These are phyloP conservation scores for Lipophrys pholis DNA, from an alignment of 2,113 vertebrate genomes.

Conservation along the genomic window DNA sequence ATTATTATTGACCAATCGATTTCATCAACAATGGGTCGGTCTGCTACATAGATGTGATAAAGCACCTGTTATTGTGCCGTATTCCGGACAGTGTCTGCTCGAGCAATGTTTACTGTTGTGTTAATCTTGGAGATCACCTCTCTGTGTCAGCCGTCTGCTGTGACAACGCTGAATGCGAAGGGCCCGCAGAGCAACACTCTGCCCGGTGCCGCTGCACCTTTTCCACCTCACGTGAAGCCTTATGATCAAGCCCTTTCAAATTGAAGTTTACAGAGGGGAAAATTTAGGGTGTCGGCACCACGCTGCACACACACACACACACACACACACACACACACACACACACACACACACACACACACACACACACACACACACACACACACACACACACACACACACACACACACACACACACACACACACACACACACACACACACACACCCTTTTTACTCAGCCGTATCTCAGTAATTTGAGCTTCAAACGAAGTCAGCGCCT, in stretches of 20 bases:
- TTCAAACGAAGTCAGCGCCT: slow-evolving; percentile 1
- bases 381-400: neutral
- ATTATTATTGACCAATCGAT: neutral
- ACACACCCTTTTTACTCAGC: slow-evolving; percentile 10
- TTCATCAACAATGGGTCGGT: neutral
- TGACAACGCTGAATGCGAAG: neutral
- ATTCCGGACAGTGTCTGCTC: neutral
- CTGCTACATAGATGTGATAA: neutral
- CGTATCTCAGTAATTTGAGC: slow-evolving; percentile 7
- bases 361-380: neutral
- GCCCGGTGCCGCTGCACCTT: neutral
- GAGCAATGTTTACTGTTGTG: neutral
- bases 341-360: slow-evolving; percentile 8
- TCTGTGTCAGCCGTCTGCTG: neutral
- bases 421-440: slow-evolving; percentile 3
- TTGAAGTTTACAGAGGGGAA: slow-evolving; percentile 10
- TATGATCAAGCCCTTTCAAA: neutral
- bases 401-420: neutral
- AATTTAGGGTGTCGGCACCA: neutral
- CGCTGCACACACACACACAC: neutral
- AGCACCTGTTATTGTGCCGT: neutral
- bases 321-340: neutral
- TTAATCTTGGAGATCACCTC: neutral
- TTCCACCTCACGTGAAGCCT: neutral
- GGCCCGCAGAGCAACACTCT: neutral